Evolutionary conservation across 2,888 invertebrate species (phyloP).

Genomic region (Ephialtes manifestator): DNA sequence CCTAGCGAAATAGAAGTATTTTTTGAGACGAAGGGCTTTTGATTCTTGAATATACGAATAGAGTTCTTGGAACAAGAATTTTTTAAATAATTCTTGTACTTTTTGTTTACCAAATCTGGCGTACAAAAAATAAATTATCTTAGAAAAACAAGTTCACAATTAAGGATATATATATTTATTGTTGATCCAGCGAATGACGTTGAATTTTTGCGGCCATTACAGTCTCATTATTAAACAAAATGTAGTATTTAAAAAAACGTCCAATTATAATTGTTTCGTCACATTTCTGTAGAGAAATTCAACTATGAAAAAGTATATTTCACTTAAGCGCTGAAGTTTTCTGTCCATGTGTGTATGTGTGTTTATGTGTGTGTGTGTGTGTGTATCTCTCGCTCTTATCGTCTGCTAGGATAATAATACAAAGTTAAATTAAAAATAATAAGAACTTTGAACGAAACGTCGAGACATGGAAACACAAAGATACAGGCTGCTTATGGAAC

Average conservation of each 20-base stretch:
- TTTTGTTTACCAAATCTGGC: background rate
- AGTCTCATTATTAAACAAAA: background rate
- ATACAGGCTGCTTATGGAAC: constrained; percentile 54
- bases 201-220: constrained; percentile 2
- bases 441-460: constrained; percentile 37
- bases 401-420: constrained; percentile 15
- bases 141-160: constrained; percentile 13
- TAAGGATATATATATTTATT: constrained; percentile 15
- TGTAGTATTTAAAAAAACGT: background rate
- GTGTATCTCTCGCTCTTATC: constrained; percentile 23
- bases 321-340: constrained; percentile 31
- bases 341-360: too few species aligned
- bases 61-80: background rate
- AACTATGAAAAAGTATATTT: background rate
- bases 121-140: constrained; percentile 33
- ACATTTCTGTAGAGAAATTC: background rate
- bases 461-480: constrained; percentile 56
- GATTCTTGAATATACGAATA: constrained; percentile 1
- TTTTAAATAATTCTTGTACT: background rate
- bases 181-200: constrained; percentile 20
- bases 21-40: background rate
- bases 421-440: constrained; percentile 17
- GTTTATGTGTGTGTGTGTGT: constrained; percentile 19
- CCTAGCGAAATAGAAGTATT: too few species aligned
- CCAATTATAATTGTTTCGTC: background rate